Evolutionary conservation across 2,797 vertebrate genomes (phyloP).

Genomic region (Miichthys miiuy): DNA sequence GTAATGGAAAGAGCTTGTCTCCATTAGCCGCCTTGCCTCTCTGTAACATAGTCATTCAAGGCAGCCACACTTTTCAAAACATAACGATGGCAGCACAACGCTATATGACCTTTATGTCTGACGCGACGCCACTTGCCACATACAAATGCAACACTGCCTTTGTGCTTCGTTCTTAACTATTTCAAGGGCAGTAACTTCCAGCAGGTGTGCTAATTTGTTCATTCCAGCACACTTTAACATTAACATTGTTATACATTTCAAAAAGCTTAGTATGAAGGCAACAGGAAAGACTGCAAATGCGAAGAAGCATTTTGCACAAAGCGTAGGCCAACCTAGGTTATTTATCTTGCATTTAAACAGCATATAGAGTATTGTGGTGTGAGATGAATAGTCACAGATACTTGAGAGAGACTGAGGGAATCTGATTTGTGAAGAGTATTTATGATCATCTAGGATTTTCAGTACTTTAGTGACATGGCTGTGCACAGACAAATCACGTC

Average conservation of each 20-base stretch:
- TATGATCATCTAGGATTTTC: conserved; percentile 60
- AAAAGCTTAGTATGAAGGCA: background rate
- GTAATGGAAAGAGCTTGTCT: conserved; percentile 83
- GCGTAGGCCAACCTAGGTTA: background rate
- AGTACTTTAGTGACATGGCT: conserved; percentile 66
- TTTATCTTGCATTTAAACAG: conserved; percentile 1
- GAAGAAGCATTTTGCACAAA: background rate
- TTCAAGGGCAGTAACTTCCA: conserved; percentile 2
- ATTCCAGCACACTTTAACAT: background rate
- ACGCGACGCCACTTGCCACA: conserved; percentile 13
- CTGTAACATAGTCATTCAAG: conserved; percentile 66
- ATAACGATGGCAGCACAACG: conserved; percentile 32
- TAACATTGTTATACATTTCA: background rate
- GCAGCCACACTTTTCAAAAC: conserved; percentile 61
- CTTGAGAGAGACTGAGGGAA: conserved; percentile 10
- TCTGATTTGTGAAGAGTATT: conserved; percentile 40
- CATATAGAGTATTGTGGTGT: background rate
- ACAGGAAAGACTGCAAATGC: background rate
- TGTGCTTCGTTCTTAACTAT: background rate
- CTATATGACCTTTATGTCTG: conserved; percentile 52
- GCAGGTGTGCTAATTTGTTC: background rate
- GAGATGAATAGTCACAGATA: background rate
- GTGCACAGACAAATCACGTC: conserved; percentile 64
- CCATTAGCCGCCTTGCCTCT: conserved; percentile 74
- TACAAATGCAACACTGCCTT: conserved; percentile 31